Percentiles rank a stretch among this genome's conserved stretches.
phyloP scores from a whole-genome alignment of 2,113 vertebrate species.

The Trochalopteron elliotii region DNA sequence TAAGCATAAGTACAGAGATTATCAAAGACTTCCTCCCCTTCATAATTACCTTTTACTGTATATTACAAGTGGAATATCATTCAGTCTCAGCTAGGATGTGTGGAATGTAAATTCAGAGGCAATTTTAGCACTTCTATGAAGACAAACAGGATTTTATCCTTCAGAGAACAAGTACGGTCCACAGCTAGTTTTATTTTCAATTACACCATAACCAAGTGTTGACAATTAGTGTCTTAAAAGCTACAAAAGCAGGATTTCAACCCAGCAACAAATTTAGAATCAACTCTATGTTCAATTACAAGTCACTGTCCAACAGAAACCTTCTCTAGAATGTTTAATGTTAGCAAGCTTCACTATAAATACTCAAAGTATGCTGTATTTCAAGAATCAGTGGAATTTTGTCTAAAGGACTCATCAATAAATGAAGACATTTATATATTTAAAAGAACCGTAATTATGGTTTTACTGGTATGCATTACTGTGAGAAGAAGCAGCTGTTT shows the following conservation, averaged over 20 bases:
- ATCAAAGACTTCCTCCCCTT: not conserved
- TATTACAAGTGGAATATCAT: not conserved
- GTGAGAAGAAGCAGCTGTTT: not conserved
- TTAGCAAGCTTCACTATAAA: not conserved
- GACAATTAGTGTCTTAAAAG: not conserved
- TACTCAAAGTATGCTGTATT: not conserved
- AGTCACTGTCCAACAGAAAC: not conserved
- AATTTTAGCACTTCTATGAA: not conserved
- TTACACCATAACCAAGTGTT: not conserved
- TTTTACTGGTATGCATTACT: not conserved
- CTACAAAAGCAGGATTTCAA: not conserved
- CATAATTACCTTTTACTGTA: not conserved
- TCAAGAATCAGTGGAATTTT: not conserved
- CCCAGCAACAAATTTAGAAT: not conserved
- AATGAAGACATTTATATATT: not conserved
- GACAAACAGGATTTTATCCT: conserved; percentile 4
- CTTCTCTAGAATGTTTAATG: not conserved
- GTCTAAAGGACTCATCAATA: not conserved
- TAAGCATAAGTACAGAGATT: not conserved
- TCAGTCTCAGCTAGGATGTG: not conserved
- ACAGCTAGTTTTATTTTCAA: conserved; percentile 13
- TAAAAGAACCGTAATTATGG: not conserved
- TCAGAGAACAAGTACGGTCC: not conserved
- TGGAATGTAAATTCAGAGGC: not conserved
- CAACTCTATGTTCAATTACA: not conserved